Conservation (phyloP, 2,797 vertebrate species). For the Pteronotus mesoamericanus region DNA sequence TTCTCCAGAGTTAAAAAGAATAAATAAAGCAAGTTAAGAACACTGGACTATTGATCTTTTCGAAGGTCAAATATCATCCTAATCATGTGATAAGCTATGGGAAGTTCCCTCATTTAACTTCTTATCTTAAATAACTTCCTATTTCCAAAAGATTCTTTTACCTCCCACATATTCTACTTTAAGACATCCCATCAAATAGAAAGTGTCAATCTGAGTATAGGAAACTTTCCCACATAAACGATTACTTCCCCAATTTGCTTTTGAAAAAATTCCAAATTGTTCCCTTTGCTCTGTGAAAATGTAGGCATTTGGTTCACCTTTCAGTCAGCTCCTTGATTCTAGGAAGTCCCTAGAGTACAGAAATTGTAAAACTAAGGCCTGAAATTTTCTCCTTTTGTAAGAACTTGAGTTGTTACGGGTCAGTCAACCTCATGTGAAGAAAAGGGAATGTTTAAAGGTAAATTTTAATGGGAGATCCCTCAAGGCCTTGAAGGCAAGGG, state of each 20-base stretch:
- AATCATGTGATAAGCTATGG: slow-evolving; percentile 30
- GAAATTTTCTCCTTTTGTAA: neutral
- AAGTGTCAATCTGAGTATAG: neutral
- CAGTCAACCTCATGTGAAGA: neutral
- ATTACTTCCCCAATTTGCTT: neutral
- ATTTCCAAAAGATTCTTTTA: neutral
- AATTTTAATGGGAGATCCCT: neutral
- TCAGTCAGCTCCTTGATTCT: neutral
- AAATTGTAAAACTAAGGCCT: neutral
- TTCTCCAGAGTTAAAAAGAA: neutral
- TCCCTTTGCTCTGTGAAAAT: neutral
- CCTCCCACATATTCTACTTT: neutral
- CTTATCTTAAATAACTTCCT: slow-evolving; percentile 3
- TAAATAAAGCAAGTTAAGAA: slow-evolving; percentile 3
- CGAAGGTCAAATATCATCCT: slow-evolving; percentile 1
- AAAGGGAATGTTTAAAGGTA: neutral
- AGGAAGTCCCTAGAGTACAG: neutral
- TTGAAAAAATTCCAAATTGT: neutral
- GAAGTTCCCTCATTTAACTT: slow-evolving; percentile 43
- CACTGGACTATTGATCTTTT: slow-evolving; percentile 50
- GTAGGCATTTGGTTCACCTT: neutral
- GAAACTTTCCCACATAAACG: neutral
- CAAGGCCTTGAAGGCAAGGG: too few species aligned
- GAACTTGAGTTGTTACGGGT: neutral
- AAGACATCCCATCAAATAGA: neutral